Evolutionary conservation across 2,888 invertebrate genomes (phyloP).

Genomic region (Tinea pellionella): DNA sequence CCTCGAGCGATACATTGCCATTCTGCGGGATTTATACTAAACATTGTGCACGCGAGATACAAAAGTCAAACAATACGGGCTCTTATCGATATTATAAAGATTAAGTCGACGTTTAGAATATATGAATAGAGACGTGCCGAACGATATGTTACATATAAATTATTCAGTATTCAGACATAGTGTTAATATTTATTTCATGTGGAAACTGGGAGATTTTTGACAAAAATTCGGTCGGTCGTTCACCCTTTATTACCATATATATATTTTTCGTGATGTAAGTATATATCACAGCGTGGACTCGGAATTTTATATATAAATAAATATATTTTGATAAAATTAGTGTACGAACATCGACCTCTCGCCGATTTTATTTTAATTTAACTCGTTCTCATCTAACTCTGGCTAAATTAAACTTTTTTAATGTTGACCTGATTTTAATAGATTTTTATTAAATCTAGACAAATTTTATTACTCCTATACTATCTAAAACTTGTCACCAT

Average conservation of each 20-base stretch:
- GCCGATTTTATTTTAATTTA: neutral
- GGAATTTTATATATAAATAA: slow-evolving; percentile 3
- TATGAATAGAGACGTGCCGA: neutral
- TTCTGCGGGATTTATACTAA: slow-evolving; percentile 3
- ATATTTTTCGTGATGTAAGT: neutral
- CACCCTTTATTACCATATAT: slow-evolving; percentile 27
- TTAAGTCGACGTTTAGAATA: neutral
- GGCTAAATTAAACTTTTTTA: neutral
- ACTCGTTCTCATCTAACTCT: neutral
- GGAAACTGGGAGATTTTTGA: slow-evolving; percentile 46
- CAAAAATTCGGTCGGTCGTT: slow-evolving; percentile 59
- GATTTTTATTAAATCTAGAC: neutral
- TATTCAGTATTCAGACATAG: slow-evolving; percentile 39
- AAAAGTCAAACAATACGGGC: neutral
- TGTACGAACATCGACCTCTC: neutral
- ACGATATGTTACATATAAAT: slow-evolving; percentile 32
- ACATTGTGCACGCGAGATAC: neutral
- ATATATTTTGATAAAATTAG: slow-evolving; percentile 2
- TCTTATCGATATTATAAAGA: neutral
- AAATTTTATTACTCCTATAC: neutral
- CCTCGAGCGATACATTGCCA: slow-evolving; percentile 8
- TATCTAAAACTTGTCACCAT: neutral
- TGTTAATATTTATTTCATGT: slow-evolving; percentile 43
- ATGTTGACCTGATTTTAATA: neutral
- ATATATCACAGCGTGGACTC: neutral